Evolutionary conservation across 2,888 invertebrate species (phyloP).

Genomic region (Magallana nippona): DNA sequence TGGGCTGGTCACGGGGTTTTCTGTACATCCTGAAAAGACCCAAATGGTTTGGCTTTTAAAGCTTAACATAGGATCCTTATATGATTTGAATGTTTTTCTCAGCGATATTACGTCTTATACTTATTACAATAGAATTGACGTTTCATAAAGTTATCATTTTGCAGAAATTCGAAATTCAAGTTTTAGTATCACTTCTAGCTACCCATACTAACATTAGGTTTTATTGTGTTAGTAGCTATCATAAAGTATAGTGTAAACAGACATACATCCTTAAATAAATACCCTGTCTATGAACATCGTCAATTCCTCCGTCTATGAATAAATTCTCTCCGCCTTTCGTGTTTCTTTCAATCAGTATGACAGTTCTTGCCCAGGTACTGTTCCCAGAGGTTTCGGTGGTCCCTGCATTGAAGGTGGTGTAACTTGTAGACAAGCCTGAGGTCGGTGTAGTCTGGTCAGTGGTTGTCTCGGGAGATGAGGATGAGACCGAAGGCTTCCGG

Average conservation of each 20-base stretch:
- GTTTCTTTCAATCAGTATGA: slow-evolving; percentile 76
- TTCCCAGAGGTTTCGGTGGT: neutral
- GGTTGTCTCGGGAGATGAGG: neutral
- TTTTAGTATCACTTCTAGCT: too few species aligned
- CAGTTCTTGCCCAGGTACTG: slow-evolving; percentile 73
- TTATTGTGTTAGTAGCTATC: too few species aligned
- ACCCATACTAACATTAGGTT: too few species aligned
- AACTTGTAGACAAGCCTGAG: neutral
- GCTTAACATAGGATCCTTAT: too few species aligned
- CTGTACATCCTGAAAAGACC: slow-evolving; percentile 59
- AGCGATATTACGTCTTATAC: too few species aligned
- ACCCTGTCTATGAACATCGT: slow-evolving; percentile 67
- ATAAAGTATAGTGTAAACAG: too few species aligned
- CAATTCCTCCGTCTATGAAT: slow-evolving; percentile 80
- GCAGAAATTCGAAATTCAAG: too few species aligned
- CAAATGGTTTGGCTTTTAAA: neutral
- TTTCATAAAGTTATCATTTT: too few species aligned
- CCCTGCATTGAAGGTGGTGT: neutral
- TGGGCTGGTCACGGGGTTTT: slow-evolving; percentile 56
- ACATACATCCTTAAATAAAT: neutral
- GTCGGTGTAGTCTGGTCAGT: neutral
- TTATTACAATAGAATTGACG: too few species aligned
- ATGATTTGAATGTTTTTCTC: too few species aligned
- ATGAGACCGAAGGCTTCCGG: neutral
- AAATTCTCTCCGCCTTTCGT: slow-evolving; percentile 79